Base-by-base conservation (phyloP, 2,113 vertebrate genomes). In the Todiramphus saurophagus region DNA sequence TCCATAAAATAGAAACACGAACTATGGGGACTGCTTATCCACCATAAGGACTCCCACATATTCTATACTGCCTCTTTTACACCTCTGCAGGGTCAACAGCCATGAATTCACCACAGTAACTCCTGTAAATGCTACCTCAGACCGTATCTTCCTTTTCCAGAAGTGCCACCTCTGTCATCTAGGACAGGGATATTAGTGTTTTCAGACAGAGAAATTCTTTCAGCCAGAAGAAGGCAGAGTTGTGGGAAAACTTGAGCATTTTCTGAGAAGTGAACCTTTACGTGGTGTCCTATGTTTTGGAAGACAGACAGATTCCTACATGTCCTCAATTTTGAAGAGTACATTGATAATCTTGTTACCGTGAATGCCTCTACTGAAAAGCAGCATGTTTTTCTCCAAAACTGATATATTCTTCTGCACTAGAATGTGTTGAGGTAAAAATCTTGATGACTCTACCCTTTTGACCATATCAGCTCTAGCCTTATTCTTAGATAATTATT, bases 401-500 rank as follows among this genome's bases (percentile, higher is more conserved):
- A 19, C 7, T 24, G 9, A 46, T 30, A 21, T 9, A 25, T 31
- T 75, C 10, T 44, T 46, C n/a, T 14, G 37, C 5, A 33, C 27
- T 37, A 24, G 17, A 44, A 24, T 9, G 7, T 18, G 11, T 41
- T 48, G 15, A 86, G 13, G n/a, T 53, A 60, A 83, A 55, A 64
- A 55, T 19, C 35, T 83, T 62, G 17, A n/a, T 31, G 13, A 4
- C 4, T 16, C 23, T 21, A 56, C 20, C 10, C 12, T 73, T 79
- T 33, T 37, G 27, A 73, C 6, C 2, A 1, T 28, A 16, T 37
- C 1, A 2, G 62, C 16, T 35, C 33, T 64, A 0, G 0, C 8
- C 16, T 56, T 72, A 35, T 41, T 70, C 25, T 58, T 53, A 13
- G 5, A 37, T 19, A 67, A 48, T 7, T 72, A 15, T 66, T 25